Evolutionary conservation across 2,113 vertebrate species (phyloP).

Genomic region (Centropristis striata): DNA sequence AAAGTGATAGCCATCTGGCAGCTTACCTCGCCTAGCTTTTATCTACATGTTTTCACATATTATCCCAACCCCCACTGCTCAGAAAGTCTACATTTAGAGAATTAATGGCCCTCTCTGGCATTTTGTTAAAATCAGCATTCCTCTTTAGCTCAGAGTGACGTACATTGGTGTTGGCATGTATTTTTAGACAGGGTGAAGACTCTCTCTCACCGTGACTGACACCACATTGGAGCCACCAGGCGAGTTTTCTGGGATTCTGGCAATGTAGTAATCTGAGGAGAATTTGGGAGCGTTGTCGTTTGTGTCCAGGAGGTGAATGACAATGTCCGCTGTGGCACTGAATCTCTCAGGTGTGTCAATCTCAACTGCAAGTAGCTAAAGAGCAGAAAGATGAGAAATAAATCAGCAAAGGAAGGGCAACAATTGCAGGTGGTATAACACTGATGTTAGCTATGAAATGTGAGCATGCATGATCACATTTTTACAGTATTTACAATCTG

Average conservation of each 20-base stretch:
- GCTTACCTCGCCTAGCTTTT: slow-evolving; percentile 81
- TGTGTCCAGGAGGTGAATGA: slow-evolving; percentile 93
- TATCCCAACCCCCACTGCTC: slow-evolving; percentile 68
- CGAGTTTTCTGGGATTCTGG: slow-evolving; percentile 94
- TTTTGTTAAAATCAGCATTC: slow-evolving; percentile 69
- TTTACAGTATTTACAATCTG: neutral
- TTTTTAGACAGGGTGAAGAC: slow-evolving; percentile 67
- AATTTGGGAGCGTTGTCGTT: slow-evolving; percentile 96
- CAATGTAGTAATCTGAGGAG: slow-evolving; percentile 93
- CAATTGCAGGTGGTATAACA: neutral
- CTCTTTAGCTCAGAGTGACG: slow-evolving; percentile 68
- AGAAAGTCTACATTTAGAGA: slow-evolving; percentile 78
- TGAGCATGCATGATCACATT: neutral
- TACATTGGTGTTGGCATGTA: slow-evolving; percentile 47
- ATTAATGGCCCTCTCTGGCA: slow-evolving; percentile 71
- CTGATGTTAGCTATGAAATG: neutral
- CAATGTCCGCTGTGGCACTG: slow-evolving; percentile 93
- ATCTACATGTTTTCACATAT: slow-evolving; percentile 81
- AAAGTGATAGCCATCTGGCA: slow-evolving; percentile 87
- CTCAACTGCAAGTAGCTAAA: slow-evolving; percentile 94
- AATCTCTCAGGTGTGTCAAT: slow-evolving; percentile 95
- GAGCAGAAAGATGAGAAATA: neutral
- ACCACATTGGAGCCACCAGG: slow-evolving; percentile 93
- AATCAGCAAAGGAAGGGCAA: neutral
- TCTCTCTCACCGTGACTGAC: slow-evolving; percentile 90